Base-by-base conservation (phyloP, 2,113 vertebrate species). In the Asarcornis scutulata region DNA sequence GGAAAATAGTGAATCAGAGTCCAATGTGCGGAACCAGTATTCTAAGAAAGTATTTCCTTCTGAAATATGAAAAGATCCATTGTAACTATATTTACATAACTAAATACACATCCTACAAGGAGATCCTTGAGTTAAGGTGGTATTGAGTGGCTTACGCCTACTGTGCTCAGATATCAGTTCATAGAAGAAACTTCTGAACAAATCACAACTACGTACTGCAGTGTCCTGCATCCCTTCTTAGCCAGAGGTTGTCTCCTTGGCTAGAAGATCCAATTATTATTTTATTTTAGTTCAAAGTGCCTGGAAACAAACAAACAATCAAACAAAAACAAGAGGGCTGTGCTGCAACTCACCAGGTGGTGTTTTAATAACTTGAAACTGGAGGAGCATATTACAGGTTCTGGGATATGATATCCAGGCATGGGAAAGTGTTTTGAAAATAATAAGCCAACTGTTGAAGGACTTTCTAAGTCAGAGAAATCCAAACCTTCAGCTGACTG, bases 321-420 rank as follows among this genome's bases (percentile, higher is more conserved):
- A 48, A n/a, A 63, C 86, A 93, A 64, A 79, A 79, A 17, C 32
- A 48, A 2, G 20, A 86, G 7, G 18, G 8, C 14, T 84, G 29
- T 56, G 48, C 66, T 82, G 48, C 29, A 89, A 80, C 78, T 0
- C 34, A 60, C 32, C 48, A 83, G 44, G 85, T 66, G 23, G 23
- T 86, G 64, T 85, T 95, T 95, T 83, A 62, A 76, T 22, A 88
- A 88, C 31, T 59, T 13, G 21, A 83, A 91, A 36, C 74, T n/a
- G 62, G 93, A 76, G 44, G 44, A 88, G 60, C 0, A 0, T 18
- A 6, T 76, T 89, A 32, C 58, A 77, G 23, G 55, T 7, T 83
- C 67, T 69, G 53, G 67, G 71, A 73, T 91, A 69, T 58, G 32
- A 89, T 86, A 90, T 36, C 23, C 85, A 93, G 38, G 63, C 82